Evolutionary conservation across 92 coral and sea anemone species (phyloP).

Genomic region (Meandrina meandrites): DNA sequence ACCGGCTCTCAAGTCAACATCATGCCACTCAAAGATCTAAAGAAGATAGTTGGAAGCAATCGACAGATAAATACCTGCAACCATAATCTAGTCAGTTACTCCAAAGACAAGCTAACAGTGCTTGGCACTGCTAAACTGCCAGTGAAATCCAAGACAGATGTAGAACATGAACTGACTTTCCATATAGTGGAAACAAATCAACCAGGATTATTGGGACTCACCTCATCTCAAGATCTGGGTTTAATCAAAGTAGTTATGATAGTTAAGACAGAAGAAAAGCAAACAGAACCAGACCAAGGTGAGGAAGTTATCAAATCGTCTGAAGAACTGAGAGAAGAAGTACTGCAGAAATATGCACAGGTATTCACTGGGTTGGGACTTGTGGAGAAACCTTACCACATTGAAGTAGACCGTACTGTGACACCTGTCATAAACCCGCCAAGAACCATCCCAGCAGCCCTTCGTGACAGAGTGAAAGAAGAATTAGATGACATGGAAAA

Average conservation of each 20-base stretch:
- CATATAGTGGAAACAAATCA: too few relatives aligned
- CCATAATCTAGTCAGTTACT: conserved; percentile 36
- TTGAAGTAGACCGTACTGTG: conserved; percentile 60
- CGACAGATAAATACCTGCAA: conserved; percentile 3
- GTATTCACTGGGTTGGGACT: conserved; percentile 60
- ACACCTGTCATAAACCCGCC: conserved; percentile 38
- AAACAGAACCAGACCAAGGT: conserved; percentile 29
- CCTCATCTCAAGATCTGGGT: too few relatives aligned
- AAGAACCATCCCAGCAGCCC: conserved; percentile 50
- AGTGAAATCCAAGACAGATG: too few relatives aligned
- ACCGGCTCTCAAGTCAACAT: conserved; percentile 55
- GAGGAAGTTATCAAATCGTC: conserved; percentile 31
- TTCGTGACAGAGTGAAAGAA: conserved; percentile 51
- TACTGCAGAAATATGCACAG: conserved; percentile 36
- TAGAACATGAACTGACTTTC: too few relatives aligned
- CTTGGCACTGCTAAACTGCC: conserved; percentile 46
- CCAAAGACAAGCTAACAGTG: conserved; percentile 34
- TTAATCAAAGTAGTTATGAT: too few relatives aligned
- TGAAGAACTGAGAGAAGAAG: conserved; percentile 40
- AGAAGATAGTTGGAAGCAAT: conserved; percentile 10
- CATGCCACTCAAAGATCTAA: conserved; percentile 41
- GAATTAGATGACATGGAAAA: conserved; percentile 39
- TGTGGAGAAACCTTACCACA: conserved; percentile 62
- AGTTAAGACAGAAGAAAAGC: conserved; percentile 37
- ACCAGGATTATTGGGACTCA: too few relatives aligned